These are phyloP conservation scores for Campopleginae sp. DNA, from an alignment of 2,888 invertebrate species.

Conservation along the genomic window DNA sequence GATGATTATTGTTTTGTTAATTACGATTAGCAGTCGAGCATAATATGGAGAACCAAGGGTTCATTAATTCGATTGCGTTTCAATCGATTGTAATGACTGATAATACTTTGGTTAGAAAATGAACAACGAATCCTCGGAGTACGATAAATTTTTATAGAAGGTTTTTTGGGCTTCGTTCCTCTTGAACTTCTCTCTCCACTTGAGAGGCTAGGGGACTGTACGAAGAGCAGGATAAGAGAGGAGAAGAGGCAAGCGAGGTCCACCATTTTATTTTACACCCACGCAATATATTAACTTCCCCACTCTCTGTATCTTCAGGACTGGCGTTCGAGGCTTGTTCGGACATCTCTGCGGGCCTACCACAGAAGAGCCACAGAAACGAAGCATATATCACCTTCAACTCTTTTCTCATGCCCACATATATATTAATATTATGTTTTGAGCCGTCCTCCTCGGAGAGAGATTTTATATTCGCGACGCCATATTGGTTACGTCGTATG, in stretches of 20 bases:
- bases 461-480: slow-evolving; percentile 68
- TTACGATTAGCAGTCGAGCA: too few relatives aligned
- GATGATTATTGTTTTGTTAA: too few relatives aligned
- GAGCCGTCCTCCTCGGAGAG: slow-evolving; percentile 52
- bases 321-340: slow-evolving; percentile 56
- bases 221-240: slow-evolving; percentile 19
- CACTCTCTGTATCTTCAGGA: slow-evolving; percentile 60
- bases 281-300: slow-evolving; percentile 79
- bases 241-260: slow-evolving; percentile 57
- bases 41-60: not conserved
- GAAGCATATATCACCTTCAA: slow-evolving; percentile 80
- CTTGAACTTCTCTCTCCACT: not conserved
- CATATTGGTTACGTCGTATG: slow-evolving; percentile 78
- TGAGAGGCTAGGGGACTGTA: not conserved
- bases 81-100: not conserved
- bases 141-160: not conserved
- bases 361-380: slow-evolving; percentile 73
- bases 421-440: slow-evolving; percentile 3
- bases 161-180: not conserved
- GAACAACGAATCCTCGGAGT: not conserved
- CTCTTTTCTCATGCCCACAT: slow-evolving; percentile 66
- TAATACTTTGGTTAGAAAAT: not conserved
- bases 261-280: slow-evolving; percentile 82
- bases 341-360: slow-evolving; percentile 70
- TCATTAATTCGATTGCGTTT: not conserved